Evolutionary conservation across 2,113 vertebrate species (phyloP).

Genomic region (Odontophorus gujanensis): DNA sequence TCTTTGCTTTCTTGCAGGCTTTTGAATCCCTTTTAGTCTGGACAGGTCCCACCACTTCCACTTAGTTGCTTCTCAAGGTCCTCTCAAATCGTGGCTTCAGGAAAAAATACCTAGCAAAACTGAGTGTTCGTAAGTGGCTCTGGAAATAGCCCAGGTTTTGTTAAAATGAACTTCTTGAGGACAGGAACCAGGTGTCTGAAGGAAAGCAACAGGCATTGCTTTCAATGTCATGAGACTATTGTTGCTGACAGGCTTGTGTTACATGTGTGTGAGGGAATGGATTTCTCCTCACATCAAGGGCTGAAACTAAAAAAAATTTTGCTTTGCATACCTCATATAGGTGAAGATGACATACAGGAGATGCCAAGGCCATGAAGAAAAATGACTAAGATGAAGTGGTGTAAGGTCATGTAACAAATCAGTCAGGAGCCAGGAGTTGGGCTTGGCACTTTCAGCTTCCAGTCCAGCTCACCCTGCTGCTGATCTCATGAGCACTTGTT

Average conservation of each 20-base stretch:
- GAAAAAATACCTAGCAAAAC: not conserved
- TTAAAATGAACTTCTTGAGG: not conserved
- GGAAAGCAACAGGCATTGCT: not conserved
- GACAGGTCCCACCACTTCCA: not conserved
- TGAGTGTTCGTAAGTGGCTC: not conserved
- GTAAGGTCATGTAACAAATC: not conserved
- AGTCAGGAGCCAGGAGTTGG: not conserved
- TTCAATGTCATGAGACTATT: not conserved
- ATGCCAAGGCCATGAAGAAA: rapidly evolving
- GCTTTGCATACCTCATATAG: rapidly evolving
- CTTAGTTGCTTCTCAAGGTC: not conserved
- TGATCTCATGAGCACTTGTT: not conserved
- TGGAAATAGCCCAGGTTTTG: not conserved
- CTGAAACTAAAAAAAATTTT: not conserved
- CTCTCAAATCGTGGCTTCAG: not conserved
- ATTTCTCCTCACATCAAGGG: not conserved
- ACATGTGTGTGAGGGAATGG: not conserved
- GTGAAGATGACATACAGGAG: not conserved
- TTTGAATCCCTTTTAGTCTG: not conserved
- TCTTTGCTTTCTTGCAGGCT: not conserved
- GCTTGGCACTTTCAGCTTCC: rapidly evolving
- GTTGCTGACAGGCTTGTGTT: not conserved
- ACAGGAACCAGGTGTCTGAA: rapidly evolving
- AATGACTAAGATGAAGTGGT: not conserved
- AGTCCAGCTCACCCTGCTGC: not conserved